Evolutionary conservation across 2,113 vertebrate genomes (phyloP), one percentile per base, ranked within the genome.

Genomic region (Ptychochromis oligacanthus): DNA sequence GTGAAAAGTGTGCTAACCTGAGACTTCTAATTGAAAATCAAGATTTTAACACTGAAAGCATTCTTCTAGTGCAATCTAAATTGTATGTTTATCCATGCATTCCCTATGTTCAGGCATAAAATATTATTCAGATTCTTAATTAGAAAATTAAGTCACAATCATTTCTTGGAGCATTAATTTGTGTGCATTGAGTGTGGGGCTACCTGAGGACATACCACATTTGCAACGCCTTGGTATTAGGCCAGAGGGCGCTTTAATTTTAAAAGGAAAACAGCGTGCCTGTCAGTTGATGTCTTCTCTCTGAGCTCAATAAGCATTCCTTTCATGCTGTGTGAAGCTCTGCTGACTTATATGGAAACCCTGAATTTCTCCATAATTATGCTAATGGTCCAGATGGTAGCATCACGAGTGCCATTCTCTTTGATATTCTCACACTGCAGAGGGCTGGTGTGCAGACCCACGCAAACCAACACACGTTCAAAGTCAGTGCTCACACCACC

Each of bases 381-480:
- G 94, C 90, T 93, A 94, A 95, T 95, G 83, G 83, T 72, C 89
- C 95, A 95, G 94, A 95, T 95, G 93, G 94, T 92, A 84, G 90
- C 92, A 93, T 91, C 91, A 94, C 92, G 92, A 92, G 88, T 93
- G 87, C 76, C 92, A 91, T 90, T 88, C 91, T 93, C 92, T 93
- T 93, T 92, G 93, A 93, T 93, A 91, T 93, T 80, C 92, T 87
- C 87, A 81, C 93, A 64, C 84, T 81, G 90, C 83, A 70, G 83
- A 90, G 88, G 67, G 80, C 87, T 89, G 75, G 79, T 90, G 91
- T 89, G 84, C 81, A 81, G 87, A 77, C 93, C 93, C 90, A 93
- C 91, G 79, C 91, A 87, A 74, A 60, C 81, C 76, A 80, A 89
- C 92, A 88, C 92, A 76, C 83, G 82, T 75, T 89, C 88, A 89